These are phyloP conservation scores for Helicoverpa assulta DNA, from an alignment of 2,888 invertebrate genomes.

Conservation along the genomic window DNA sequence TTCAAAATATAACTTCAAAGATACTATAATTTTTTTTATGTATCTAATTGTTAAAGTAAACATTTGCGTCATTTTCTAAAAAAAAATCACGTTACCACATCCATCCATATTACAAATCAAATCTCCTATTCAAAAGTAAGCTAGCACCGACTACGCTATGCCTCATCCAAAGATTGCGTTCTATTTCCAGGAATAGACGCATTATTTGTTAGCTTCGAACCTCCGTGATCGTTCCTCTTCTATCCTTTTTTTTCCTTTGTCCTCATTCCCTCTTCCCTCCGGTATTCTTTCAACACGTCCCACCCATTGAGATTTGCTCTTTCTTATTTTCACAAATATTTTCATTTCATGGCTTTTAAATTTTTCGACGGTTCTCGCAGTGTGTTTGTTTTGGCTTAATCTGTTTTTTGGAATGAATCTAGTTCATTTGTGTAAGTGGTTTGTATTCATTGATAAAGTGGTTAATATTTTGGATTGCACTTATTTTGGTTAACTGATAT, in stretches of 20 bases:
- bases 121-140: slow-evolving; percentile 3
- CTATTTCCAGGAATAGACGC: slow-evolving; percentile 28
- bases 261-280: slow-evolving; percentile 55
- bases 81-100: background rate
- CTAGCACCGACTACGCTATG: slow-evolving; percentile 6
- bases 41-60: too few relatives aligned
- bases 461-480: too few relatives aligned
- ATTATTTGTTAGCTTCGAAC: slow-evolving; percentile 43
- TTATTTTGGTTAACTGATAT: too few relatives aligned
- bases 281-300: slow-evolving; percentile 60
- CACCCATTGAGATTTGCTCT: slow-evolving; percentile 54
- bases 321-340: slow-evolving; percentile 58
- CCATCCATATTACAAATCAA: background rate
- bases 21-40: too few relatives aligned
- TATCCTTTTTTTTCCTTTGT: slow-evolving; percentile 50
- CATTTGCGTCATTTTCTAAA: too few relatives aligned
- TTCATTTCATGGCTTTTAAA: slow-evolving; percentile 50
- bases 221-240: slow-evolving; percentile 38
- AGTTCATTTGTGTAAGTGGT: background rate
- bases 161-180: slow-evolving; percentile 40
- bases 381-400: slow-evolving; percentile 11
- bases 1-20: too few relatives aligned
- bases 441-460: background rate
- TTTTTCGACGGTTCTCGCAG: slow-evolving; percentile 24
- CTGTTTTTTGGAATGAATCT: slow-evolving; percentile 1